Percentiles rank a stretch among this genome's conserved stretches.
phyloP scores from a whole-genome alignment of 53 echinoderm and acorn worm genomes.

The Actinopyga echinites region DNA sequence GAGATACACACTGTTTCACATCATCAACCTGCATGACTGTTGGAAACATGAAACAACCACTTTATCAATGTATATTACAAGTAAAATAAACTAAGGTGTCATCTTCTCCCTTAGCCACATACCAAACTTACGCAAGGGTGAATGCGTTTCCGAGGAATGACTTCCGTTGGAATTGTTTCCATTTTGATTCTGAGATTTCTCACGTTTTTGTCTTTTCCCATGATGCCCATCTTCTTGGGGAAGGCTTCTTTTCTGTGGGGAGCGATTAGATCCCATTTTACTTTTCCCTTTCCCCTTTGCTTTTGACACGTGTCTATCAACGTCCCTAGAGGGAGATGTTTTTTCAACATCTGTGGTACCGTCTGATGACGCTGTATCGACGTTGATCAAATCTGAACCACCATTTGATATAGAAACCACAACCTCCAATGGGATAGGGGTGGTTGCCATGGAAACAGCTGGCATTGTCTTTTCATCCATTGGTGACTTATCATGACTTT shows the following conservation, averaged over 20 bases:
- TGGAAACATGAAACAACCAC: too few species aligned
- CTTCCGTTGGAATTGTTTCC: background rate
- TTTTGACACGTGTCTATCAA: background rate
- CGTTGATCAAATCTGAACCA: background rate
- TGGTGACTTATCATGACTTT: too few species aligned
- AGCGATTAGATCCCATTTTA: background rate
- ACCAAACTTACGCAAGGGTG: constrained; percentile 43
- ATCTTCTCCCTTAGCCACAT: constrained; percentile 40
- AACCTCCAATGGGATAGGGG: background rate
- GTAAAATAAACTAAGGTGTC: too few species aligned
- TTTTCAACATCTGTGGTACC: background rate
- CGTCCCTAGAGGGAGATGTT: background rate
- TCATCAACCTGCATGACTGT: too few species aligned
- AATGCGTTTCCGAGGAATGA: background rate
- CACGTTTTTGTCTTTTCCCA: constrained; percentile 6
- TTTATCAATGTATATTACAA: too few species aligned
- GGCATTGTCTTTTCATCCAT: too few species aligned
- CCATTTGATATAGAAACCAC: background rate
- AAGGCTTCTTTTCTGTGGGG: background rate
- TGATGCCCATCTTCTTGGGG: background rate
- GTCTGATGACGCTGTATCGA: background rate
- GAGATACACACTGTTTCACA: too few species aligned
- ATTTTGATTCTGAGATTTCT: background rate
- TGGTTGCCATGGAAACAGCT: too few species aligned
- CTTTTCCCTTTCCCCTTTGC: background rate